Base-by-base conservation (phyloP, 2,888 invertebrate species). In the Balanococcus diminutus region DNA sequence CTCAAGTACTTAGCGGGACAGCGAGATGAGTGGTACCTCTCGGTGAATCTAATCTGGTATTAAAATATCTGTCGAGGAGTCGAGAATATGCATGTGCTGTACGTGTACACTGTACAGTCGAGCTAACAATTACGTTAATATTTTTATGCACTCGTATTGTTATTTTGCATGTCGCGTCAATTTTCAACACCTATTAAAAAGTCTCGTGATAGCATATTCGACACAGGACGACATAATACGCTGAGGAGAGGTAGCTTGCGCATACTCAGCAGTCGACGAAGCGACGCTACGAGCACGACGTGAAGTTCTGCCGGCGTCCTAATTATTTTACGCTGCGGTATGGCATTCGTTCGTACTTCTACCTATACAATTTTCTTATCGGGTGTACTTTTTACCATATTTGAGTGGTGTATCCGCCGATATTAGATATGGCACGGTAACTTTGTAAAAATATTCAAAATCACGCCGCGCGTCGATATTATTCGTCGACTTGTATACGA, bases 401-500 rank as follows among this genome's bases (percentile, higher is more conserved):
- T 67, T 28, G 61, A 67, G 61, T 67, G 28, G 25, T 67, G 11
- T 67, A 28, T 25, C 11, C 61, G 25, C 28, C 11, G 61, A 67
- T 67, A 28, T 67, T 67, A 67, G 61, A 67, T 67, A 67, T 67
- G 28, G 25, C 61, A 67, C 61, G 61, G 61, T 67, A 67, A 67
- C 61, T 67, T 67, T 67, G 25, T 67, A 67, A 67, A 67, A 67
- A 67, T 67, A 67, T 67, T 67, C 61, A 67, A 67, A 67, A 67
- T 67, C 61, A 67, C 61, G 61, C 61, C 61, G 51, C 51, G 51
- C n/a, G 19, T 51, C 51, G 51, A 28, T 67, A 67, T 67, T 67
- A 67, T 67, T 67, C 28, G 61, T 67, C 61, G 61, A 67, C 61
- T 25, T 67, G 25, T 46, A 36, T 51, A 51, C 51, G 19, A 51